Evolutionary conservation across 2,797 vertebrate species (phyloP).

Genomic region (Balearica regulorum): DNA sequence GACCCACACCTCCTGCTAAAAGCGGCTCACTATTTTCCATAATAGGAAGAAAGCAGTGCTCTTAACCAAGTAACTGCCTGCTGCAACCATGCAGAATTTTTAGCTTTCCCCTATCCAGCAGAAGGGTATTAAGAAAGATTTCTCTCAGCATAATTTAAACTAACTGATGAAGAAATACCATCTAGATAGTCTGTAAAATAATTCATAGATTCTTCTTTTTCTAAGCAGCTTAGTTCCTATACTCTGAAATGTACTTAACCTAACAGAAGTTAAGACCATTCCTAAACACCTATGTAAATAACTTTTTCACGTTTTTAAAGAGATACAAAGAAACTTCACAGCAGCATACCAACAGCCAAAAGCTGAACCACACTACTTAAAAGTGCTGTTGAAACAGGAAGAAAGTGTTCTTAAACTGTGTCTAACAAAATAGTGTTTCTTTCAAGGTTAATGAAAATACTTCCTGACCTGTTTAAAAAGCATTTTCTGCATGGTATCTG

Average conservation of each 20-base stretch:
- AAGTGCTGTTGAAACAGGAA: neutral
- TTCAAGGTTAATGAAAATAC: neutral
- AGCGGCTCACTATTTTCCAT: constrained; percentile 28
- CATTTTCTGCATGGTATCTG: neutral
- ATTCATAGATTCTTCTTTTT: neutral
- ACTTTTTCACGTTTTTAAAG: neutral
- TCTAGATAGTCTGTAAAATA: neutral
- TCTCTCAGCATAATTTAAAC: neutral
- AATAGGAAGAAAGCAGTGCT: constrained; percentile 56
- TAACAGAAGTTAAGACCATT: neutral
- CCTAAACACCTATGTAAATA: neutral
- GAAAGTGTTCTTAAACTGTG: neutral
- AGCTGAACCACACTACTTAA: neutral
- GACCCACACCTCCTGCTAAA: constrained; percentile 47
- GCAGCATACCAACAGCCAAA: neutral
- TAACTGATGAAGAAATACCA: neutral
- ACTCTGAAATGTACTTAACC: neutral
- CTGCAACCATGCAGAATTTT: neutral
- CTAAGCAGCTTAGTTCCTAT: neutral
- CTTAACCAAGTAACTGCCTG: constrained; percentile 4
- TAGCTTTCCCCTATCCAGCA: neutral
- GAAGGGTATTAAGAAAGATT: neutral
- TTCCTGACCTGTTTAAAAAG: neutral
- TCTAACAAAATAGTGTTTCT: neutral
- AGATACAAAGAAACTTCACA: neutral